Conservation (phyloP, 2,888 invertebrate genomes). For the Callosobruchus maculatus region DNA sequence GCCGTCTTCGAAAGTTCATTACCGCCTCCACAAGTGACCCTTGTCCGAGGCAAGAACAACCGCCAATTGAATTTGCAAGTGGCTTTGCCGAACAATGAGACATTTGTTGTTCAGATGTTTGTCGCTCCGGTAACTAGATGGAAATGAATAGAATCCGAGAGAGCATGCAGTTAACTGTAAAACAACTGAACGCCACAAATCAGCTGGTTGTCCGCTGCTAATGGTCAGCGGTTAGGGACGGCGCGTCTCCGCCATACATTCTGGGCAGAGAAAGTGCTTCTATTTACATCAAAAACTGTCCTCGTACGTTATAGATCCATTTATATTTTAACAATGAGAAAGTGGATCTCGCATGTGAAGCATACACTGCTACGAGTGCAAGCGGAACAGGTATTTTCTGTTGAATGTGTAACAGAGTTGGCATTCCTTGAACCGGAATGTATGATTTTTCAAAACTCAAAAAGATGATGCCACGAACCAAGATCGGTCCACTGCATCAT, state of each 20-base stretch:
- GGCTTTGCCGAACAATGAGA: constrained; percentile 20
- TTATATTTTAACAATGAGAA: constrained; percentile 39
- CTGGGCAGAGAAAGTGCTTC: constrained; percentile 42
- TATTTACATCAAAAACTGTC: constrained; percentile 41
- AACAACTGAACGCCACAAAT: constrained; percentile 31
- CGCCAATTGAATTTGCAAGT: constrained; percentile 22
- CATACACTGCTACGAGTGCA: constrained; percentile 1
- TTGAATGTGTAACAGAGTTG: constrained; percentile 6
- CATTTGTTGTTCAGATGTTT: constrained; percentile 23
- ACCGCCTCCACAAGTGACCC: not conserved
- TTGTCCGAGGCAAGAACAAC: constrained; percentile 5
- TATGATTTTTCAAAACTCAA: too few species aligned
- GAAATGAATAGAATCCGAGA: constrained; percentile 19
- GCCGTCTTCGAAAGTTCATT: not conserved
- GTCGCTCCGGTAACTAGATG: constrained; percentile 15
- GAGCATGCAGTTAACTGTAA: constrained; percentile 24
- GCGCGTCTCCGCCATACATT: constrained; percentile 20
- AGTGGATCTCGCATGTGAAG: constrained; percentile 31
- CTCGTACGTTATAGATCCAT: constrained; percentile 40
- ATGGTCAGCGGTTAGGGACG: constrained; percentile 31
- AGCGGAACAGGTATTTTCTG: not conserved
- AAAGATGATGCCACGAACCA: too few species aligned
- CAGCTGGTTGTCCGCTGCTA: constrained; percentile 27
- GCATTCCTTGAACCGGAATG: too few species aligned
- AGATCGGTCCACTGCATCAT: too few species aligned